Percentiles rank a stretch among this genome's conserved stretches.
Conservation (phyloP, 2,113 vertebrate species). For the Heloderma charlesbogerti region DNA sequence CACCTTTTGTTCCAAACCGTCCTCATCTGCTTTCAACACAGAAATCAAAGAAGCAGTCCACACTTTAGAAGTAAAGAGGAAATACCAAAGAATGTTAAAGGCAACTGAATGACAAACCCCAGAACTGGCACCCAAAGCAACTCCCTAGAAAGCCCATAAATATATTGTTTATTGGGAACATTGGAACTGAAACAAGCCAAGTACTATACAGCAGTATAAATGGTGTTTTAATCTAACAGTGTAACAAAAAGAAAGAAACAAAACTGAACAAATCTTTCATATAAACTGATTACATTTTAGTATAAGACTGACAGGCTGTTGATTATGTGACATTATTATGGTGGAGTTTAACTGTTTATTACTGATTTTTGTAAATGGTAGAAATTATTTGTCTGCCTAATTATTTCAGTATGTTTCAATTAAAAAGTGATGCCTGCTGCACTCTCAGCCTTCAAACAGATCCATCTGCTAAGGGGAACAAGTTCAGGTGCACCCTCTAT, state of each 20-base stretch:
- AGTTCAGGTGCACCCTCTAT: no score
- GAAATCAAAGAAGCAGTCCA: slow-evolving; percentile 46
- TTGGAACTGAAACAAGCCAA: slow-evolving; percentile 35
- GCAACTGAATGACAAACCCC: slow-evolving; percentile 45
- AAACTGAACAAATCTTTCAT: slow-evolving; percentile 28
- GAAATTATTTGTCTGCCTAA: slow-evolving; percentile 22
- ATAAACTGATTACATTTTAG: slow-evolving; percentile 24
- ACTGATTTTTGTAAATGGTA: not conserved
- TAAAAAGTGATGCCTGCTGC: slow-evolving; percentile 44
- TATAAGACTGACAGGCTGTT: not conserved
- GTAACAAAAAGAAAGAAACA: slow-evolving; percentile 26
- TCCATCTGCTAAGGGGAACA: slow-evolving; percentile 1
- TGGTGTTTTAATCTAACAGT: slow-evolving; percentile 18
- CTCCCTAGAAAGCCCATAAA: slow-evolving; percentile 19
- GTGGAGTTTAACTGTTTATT: not conserved
- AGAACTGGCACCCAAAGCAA: not conserved
- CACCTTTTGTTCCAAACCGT: slow-evolving; percentile 10
- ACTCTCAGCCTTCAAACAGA: slow-evolving; percentile 41
- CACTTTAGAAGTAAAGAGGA: slow-evolving; percentile 21
- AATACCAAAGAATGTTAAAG: slow-evolving; percentile 40
- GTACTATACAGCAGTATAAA: slow-evolving; percentile 19
- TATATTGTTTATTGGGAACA: slow-evolving; percentile 23
- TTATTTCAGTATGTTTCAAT: slow-evolving; percentile 39
- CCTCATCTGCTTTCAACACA: slow-evolving; percentile 37
- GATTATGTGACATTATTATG: slow-evolving; percentile 28